Base-by-base conservation (phyloP, 2,888 invertebrate genomes). In the Dynastes maya region DNA sequence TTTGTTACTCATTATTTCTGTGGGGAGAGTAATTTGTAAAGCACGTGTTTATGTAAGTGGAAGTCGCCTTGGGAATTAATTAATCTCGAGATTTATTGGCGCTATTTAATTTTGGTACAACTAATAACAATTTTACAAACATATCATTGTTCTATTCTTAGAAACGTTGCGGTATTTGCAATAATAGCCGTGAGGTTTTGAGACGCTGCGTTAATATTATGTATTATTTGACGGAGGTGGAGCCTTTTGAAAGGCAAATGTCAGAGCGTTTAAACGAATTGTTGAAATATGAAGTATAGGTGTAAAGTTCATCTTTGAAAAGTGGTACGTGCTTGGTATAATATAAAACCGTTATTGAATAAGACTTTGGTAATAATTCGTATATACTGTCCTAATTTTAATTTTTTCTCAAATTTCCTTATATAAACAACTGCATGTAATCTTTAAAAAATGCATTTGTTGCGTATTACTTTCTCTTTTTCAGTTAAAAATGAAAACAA, bases 121-220 rank as follows among this genome's bases (percentile, higher is more conserved):
- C 32, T 37, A 64, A 64, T n/a, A n/a, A 32, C 27, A 6, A 32
- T 13, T 63, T 29, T 63, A 16, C 29, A 63, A 63, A 27, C 5
- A 27, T 61, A 32, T 63, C 63, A 29, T 61, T 63, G 63, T 63
- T 27, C 63, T 63, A 63, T 63, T 63, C 63, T 29, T 29, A n/a
- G 63, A 8, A 45, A 45, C 8, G 2, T 45, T 45, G 45, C 11
- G 45, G 11, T 45, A 11, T 45, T 45, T 45, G 45, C 8, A 8
- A 45, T 8, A 45, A 45, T 45, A 45, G 45, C 11, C 45, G 45
- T 8, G 45, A 45, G 45, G 45, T 45, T 45, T 6, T 45, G 2
- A 45, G 8, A 45, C n/a, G 11, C 32, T 29, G 32, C 27, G 9
- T 32, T 32, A 13, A 29, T 32, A 63, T 63, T 13, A 29, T 63